phyloP scores from a whole-genome alignment of 2,888 invertebrate species.

The Lycia hirtaria region DNA sequence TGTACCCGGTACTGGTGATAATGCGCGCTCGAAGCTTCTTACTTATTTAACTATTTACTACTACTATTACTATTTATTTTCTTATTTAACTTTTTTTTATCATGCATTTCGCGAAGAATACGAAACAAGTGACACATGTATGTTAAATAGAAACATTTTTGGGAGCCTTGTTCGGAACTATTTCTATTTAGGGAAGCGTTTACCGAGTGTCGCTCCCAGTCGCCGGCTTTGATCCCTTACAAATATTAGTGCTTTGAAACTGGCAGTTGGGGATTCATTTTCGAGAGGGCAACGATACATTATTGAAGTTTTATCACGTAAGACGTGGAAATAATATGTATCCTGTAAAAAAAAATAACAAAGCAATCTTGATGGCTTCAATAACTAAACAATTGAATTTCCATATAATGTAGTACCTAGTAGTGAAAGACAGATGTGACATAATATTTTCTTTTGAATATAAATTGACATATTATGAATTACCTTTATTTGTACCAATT shows the following conservation, averaged over 20 bases:
- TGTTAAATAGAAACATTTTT: slow-evolving; percentile 11
- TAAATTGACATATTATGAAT: too few species aligned
- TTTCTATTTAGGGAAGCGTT: slow-evolving; percentile 22
- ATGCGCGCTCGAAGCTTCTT: too few species aligned
- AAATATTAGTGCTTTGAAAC: slow-evolving; percentile 13
- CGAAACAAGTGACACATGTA: slow-evolving; percentile 14
- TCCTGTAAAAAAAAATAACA: too few species aligned
- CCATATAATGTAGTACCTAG: too few species aligned
- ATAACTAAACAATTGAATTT: too few species aligned
- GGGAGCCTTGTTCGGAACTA: slow-evolving; percentile 18
- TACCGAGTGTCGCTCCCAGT: slow-evolving; percentile 15
- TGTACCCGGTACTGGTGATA: too few species aligned
- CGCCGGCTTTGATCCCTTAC: slow-evolving; percentile 17
- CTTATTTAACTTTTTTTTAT: not conserved
- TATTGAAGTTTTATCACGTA: slow-evolving; percentile 1
- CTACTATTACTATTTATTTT: not conserved
- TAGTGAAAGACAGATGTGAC: too few species aligned
- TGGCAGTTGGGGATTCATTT: not conserved
- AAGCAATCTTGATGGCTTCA: too few species aligned
- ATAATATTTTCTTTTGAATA: too few species aligned
- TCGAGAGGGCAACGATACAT: not conserved
- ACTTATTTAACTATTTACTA: too few species aligned
- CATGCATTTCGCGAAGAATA: not conserved
- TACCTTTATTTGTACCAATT: too few species aligned
- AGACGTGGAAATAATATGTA: too few species aligned